Conservation (phyloP, 2,797 vertebrate genomes). For the Taeniopygia guttata region DNA sequence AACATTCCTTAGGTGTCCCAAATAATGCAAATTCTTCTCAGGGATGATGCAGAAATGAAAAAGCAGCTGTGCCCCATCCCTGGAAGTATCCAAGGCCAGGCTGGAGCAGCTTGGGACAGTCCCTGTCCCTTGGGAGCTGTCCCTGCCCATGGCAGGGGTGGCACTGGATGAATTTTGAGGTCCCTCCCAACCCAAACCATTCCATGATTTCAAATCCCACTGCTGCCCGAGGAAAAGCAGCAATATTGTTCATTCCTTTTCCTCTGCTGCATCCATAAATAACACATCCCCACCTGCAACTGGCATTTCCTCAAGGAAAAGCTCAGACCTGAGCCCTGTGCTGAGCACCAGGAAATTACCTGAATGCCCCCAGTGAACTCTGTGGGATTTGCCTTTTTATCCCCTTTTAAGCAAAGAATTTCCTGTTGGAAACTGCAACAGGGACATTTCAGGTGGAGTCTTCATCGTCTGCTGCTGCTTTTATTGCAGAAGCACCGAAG, state of each 20-base stretch:
- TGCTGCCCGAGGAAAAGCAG: neutral
- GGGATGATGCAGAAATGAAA: neutral
- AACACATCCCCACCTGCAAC: fast-evolving
- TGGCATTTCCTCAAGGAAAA: neutral
- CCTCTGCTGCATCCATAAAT: neutral
- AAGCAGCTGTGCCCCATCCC: neutral
- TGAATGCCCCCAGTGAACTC: neutral
- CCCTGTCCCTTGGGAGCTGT: no score
- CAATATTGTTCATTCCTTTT: neutral
- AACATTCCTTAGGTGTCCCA: neutral
- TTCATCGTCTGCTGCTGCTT: neutral
- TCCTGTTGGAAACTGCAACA: neutral
- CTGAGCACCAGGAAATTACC: neutral
- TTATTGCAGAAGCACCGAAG: neutral
- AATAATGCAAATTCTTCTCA: neutral
- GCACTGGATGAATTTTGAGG: neutral
- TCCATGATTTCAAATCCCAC: neutral
- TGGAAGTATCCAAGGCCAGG: neutral
- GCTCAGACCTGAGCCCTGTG: neutral
- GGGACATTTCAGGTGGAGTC: neutral
- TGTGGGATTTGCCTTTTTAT: neutral
- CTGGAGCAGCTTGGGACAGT: neutral
- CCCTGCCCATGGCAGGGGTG: neutral
- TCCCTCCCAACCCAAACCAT: neutral
- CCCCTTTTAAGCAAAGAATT: neutral